These are phyloP conservation scores for Acropternis orthonyx DNA, from an alignment of 2,797 vertebrate species.

Conservation along the genomic window DNA sequence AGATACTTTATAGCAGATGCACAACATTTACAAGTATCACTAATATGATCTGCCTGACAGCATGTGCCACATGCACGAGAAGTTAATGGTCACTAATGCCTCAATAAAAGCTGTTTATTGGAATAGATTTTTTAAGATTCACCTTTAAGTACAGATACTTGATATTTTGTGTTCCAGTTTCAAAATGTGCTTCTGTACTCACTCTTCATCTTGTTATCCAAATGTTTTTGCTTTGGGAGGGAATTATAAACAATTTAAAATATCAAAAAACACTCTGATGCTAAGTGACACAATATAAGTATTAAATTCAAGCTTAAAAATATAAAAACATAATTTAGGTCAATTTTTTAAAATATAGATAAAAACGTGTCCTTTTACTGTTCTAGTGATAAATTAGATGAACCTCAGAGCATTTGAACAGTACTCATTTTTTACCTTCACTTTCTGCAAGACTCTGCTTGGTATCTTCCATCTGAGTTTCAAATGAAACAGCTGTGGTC, in stretches of 20 bases:
- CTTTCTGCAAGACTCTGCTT: background rate
- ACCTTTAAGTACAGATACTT: background rate
- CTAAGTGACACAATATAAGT: background rate
- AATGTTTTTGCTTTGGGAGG: background rate
- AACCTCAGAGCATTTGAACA: background rate
- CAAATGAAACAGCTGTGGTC: background rate
- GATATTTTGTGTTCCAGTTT: background rate
- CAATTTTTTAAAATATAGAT: background rate
- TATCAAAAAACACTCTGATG: background rate
- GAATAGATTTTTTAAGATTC: background rate
- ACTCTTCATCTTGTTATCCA: background rate
- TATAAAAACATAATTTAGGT: background rate
- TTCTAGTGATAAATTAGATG: background rate
- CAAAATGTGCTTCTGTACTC: background rate
- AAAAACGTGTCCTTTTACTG: background rate
- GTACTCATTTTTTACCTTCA: background rate
- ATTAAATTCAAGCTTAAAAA: background rate
- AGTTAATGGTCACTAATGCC: slow-evolving; percentile 21
- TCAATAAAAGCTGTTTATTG: background rate
- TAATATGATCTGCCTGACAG: slow-evolving; percentile 20
- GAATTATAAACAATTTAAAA: background rate
- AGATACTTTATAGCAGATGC: slow-evolving; percentile 26
- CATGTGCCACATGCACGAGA: background rate
- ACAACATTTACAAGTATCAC: background rate
- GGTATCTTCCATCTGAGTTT: background rate